Percentiles rank a stretch among this genome's conserved stretches.
Conservation (phyloP, 2,888 invertebrate species). For the Amorpha juglandis region DNA sequence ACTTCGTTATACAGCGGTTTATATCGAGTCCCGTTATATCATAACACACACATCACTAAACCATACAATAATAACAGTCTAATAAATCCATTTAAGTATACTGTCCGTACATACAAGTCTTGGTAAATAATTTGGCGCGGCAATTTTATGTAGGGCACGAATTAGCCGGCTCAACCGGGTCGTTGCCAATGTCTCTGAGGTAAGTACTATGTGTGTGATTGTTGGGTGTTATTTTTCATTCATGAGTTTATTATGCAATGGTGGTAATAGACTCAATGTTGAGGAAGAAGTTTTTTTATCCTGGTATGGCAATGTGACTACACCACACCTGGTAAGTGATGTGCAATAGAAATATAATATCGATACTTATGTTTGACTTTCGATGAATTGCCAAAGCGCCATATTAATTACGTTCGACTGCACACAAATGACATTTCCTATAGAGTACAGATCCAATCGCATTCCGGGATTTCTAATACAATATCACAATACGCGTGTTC, state of each 20-base stretch:
- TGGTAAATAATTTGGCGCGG: not conserved
- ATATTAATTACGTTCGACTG: not conserved
- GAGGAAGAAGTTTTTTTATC: no score
- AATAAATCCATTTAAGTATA: not conserved
- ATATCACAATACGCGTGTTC: slow-evolving; percentile 51
- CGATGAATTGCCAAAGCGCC: not conserved
- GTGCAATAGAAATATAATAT: no score
- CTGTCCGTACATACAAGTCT: not conserved
- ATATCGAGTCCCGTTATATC: slow-evolving; percentile 44
- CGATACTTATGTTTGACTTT: not conserved
- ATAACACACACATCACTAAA: not conserved
- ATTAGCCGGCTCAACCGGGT: no score
- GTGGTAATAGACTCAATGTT: no score
- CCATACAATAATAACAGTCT: slow-evolving; percentile 1
- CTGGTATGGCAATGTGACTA: no score
- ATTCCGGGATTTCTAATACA: slow-evolving; percentile 58
- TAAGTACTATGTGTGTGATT: no score
- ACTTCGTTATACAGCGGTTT: slow-evolving; percentile 28
- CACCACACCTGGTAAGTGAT: no score
- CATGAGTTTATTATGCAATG: no score
- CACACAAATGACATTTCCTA: not conserved
- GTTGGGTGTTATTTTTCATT: no score
- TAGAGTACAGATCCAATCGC: slow-evolving; percentile 41
- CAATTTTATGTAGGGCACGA: no score
- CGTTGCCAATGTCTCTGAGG: no score